Base-by-base conservation (phyloP, 2,797 vertebrate species). In the Chelidonichthys spinosus region DNA sequence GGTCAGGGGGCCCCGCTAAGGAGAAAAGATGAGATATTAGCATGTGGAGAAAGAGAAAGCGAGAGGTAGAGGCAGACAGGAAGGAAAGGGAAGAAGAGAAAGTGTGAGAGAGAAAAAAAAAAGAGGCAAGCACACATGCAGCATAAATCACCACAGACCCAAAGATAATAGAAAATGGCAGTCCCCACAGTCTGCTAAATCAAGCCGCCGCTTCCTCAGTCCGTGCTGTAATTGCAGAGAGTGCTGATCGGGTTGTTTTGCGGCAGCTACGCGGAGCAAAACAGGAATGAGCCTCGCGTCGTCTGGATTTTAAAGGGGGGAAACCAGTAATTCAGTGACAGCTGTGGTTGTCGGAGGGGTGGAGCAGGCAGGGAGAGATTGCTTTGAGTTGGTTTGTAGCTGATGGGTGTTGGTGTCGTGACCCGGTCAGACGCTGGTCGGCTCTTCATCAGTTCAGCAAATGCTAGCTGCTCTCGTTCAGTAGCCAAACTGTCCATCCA, bases 141-240 rank as follows among this genome's bases (percentile, higher is more conserved):
- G 82, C 90, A 90, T 93, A 91, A 92, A 93, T 92, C 92, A 91
- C 88, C 83, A 64, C 79, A 46, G 85, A 76, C 76, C 86, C 87
- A 90, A 82, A 86, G 85, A 89, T 92, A 91, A 93, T 92, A 90
- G 90, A 90, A 87, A 85, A 89, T 86, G 90, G 68, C 91, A 88
- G 88, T 91, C 89, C 83, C 87, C 43, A 40, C 86, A 74, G 91
- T 84, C 88, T 85, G 85, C 91, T 90, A 90, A 91, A 94, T 91
- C 90, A 90, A 89, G 83, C 72, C 77, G 18, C 90, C 86, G 90
- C 87, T 89, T 91, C 90, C 89, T 91, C 83, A 17, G 78, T 86
- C 86, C 85, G 40, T 83, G 85, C 78, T 2, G 88, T 92, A 90
- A 93, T 93, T 92, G 90, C 81, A 74, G 42, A 75, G 87, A 90